These are phyloP conservation scores for Noctua comes DNA, from an alignment of 2,888 invertebrate genomes.

Conservation along the genomic window DNA sequence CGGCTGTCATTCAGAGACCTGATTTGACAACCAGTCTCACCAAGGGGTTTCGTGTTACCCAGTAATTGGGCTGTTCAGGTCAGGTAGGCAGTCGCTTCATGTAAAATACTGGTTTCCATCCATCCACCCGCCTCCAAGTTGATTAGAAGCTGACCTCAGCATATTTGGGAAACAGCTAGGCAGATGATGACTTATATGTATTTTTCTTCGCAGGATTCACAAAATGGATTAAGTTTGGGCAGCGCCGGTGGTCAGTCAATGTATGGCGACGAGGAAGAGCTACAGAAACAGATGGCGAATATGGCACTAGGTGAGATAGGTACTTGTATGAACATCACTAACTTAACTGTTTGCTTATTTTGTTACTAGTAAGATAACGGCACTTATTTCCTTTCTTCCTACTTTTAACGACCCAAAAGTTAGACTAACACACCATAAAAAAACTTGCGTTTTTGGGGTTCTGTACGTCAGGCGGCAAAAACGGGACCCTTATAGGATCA, in stretches of 20 bases:
- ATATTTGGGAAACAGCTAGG: background rate
- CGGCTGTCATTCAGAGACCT: too few species aligned
- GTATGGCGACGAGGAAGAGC: slow-evolving; percentile 93
- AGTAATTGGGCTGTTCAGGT: too few species aligned
- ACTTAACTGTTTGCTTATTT: slow-evolving; percentile 30
- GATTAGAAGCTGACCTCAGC: background rate
- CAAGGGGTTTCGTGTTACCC: too few species aligned
- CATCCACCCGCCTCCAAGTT: too few species aligned
- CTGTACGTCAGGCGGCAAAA: too few species aligned
- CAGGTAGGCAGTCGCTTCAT: too few species aligned
- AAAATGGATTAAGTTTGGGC: slow-evolving; percentile 88
- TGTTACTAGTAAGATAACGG: background rate
- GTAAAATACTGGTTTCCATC: too few species aligned
- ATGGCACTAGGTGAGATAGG: slow-evolving; percentile 89
- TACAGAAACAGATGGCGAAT: slow-evolving; percentile 93
- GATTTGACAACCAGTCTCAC: too few species aligned
- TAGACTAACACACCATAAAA: background rate
- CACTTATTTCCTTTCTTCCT: background rate
- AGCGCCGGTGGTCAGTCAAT: slow-evolving; percentile 91
- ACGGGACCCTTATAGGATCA: too few species aligned
- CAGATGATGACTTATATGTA: background rate
- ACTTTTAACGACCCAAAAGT: background rate
- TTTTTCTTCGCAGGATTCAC: slow-evolving; percentile 82
- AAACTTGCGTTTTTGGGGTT: background rate
- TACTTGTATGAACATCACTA: slow-evolving; percentile 26